These are phyloP conservation scores for Emmelina monodactyla DNA, from an alignment of 2,888 invertebrate species.

Conservation along the genomic window DNA sequence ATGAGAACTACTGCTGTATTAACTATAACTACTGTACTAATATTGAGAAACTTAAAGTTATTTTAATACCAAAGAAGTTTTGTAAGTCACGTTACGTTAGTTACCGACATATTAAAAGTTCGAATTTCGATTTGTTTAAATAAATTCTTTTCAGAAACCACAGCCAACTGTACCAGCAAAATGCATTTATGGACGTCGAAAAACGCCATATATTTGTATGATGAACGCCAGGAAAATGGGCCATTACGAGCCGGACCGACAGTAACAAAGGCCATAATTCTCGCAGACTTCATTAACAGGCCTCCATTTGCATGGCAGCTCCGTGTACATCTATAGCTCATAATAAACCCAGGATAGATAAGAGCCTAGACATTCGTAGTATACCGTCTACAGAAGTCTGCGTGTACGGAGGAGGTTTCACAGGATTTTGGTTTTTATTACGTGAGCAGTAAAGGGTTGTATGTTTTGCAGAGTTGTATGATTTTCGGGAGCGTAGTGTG, in stretches of 20 bases:
- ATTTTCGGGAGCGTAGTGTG: slow-evolving; percentile 12
- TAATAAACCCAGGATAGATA: slow-evolving; percentile 35
- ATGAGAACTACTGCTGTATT: no score
- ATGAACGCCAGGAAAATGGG: slow-evolving; percentile 57
- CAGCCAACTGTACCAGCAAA: slow-evolving; percentile 40
- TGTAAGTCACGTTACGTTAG: no score
- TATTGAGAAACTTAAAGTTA: no score
- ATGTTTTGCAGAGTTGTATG: slow-evolving; percentile 9
- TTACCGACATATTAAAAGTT: no score
- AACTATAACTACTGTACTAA: no score
- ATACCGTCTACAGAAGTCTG: slow-evolving; percentile 19
- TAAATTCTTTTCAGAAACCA: slow-evolving; percentile 26
- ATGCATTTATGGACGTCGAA: slow-evolving; percentile 35
- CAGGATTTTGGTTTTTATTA: slow-evolving; percentile 27
- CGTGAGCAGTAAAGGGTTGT: slow-evolving; percentile 14
- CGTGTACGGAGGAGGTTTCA: slow-evolving; percentile 8
- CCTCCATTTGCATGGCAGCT: slow-evolving; percentile 64
- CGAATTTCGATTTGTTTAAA: no score
- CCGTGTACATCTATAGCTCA: slow-evolving; percentile 38
- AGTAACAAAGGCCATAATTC: slow-evolving; percentile 63
- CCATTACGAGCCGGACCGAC: slow-evolving; percentile 53
- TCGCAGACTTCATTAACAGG: slow-evolving; percentile 63
- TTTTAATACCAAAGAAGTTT: no score
- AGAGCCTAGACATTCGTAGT: no score
- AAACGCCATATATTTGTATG: slow-evolving; percentile 57